Conservation (phyloP, 2,888 invertebrate species). For the Drymonia ruficornis region DNA sequence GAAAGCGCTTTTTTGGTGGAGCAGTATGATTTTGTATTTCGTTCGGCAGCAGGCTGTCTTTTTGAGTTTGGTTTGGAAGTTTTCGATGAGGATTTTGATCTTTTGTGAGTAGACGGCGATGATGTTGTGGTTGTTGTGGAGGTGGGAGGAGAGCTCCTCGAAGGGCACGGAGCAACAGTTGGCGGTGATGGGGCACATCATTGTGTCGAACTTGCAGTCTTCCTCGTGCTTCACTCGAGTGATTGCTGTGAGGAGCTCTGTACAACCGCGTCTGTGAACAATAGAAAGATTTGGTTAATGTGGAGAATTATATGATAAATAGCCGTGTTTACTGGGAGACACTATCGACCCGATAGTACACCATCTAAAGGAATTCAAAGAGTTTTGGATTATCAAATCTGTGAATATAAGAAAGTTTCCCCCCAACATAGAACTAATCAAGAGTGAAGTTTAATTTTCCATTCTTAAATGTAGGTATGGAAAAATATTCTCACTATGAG, state of each 20-base stretch:
- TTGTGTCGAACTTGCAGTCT: conserved; percentile 75
- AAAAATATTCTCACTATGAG: too few relatives aligned
- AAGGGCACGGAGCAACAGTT: conserved; percentile 74
- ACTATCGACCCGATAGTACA: too few relatives aligned
- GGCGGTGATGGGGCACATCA: conserved; percentile 75
- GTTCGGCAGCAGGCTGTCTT: conserved; percentile 79
- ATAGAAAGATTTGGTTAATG: conserved; percentile 24
- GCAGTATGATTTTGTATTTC: conserved; percentile 76
- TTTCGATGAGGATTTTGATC: conserved; percentile 79
- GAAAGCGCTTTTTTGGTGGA: conserved; percentile 78
- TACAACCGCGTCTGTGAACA: conserved; percentile 77
- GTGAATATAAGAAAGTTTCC: too few relatives aligned
- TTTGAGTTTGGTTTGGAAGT: conserved; percentile 78
- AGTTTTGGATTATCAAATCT: too few relatives aligned
- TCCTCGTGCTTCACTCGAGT: conserved; percentile 76
- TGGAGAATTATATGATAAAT: too few relatives aligned
- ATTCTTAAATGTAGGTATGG: too few relatives aligned
- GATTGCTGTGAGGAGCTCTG: conserved; percentile 68
- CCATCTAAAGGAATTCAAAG: too few relatives aligned
- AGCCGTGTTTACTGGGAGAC: too few relatives aligned
- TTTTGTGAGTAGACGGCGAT: conserved; percentile 80
- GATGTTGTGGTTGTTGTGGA: conserved; percentile 71
- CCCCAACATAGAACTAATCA: too few relatives aligned
- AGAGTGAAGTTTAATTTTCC: too few relatives aligned
- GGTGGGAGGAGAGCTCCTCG: conserved; percentile 73